Evolutionary conservation across 2,888 invertebrate genomes (phyloP).

Genomic region (Nymphalis polychloros): DNA sequence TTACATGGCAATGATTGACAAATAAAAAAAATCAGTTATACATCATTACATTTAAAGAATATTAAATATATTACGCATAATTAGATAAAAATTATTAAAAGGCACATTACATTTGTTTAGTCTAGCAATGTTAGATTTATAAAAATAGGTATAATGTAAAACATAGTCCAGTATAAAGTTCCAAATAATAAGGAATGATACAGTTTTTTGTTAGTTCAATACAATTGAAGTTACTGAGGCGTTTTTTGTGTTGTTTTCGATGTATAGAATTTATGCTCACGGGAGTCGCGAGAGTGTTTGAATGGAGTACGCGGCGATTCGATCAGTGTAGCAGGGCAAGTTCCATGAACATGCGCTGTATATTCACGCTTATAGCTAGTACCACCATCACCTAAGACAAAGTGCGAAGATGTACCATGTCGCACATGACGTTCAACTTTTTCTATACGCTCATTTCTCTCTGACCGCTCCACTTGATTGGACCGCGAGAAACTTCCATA

Average conservation of each 20-base stretch:
- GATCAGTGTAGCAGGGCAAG: conserved; percentile 90
- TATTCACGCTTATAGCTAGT: conserved; percentile 90
- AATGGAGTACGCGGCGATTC: conserved; percentile 89
- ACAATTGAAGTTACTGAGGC: conserved; percentile 37
- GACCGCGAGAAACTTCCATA: conserved; percentile 85
- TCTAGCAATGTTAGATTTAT: conserved; percentile 60
- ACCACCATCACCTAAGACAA: conserved; percentile 86
- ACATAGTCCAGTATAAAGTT: conserved; percentile 48
- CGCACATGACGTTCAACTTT: conserved; percentile 83
- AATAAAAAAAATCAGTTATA: conserved; percentile 48
- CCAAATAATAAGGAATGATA: conserved; percentile 56
- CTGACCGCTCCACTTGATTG: conserved; percentile 67
- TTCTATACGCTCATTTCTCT: conserved; percentile 74
- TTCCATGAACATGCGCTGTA: conserved; percentile 85
- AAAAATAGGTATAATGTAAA: conserved; percentile 45
- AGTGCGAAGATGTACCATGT: conserved; percentile 87
- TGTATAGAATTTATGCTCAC: conserved; percentile 92
- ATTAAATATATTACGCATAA: conserved; percentile 51
- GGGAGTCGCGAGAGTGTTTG: conserved; percentile 92
- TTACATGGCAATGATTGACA: conserved; percentile 69
- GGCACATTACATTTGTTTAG: conserved; percentile 55
- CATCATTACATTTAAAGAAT: conserved; percentile 35
- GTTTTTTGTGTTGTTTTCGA: conserved; percentile 79
- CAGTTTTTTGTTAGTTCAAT: conserved; percentile 34
- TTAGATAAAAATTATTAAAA: conserved; percentile 47